phyloP scores from a whole-genome alignment of 2,797 vertebrate genomes.

The Phrynocephalus guinanensis region DNA sequence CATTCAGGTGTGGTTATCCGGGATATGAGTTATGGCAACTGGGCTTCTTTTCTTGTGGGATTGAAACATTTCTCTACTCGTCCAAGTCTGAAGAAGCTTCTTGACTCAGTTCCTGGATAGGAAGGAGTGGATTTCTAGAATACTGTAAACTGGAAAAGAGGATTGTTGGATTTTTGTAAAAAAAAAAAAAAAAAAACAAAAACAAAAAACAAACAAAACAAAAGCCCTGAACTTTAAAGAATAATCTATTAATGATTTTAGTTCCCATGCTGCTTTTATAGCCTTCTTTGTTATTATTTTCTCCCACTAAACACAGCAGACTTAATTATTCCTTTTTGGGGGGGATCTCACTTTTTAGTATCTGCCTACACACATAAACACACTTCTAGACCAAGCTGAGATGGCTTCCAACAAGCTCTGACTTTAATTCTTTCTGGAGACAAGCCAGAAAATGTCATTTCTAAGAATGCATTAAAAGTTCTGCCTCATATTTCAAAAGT shows the following conservation, averaged over 20 bases:
- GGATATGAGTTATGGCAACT: no score
- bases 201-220: no score
- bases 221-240: not conserved
- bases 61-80: no score
- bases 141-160: not conserved
- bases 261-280: not conserved
- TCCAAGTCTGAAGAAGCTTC: no score
- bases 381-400: conserved; percentile 6
- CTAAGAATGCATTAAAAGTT: not conserved
- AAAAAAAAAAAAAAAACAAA: no score
- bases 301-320: not conserved
- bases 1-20: no score
- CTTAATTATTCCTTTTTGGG: not conserved
- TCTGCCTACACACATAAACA: not conserved
- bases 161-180: not conserved
- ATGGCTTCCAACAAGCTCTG: conserved; percentile 7
- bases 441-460: conserved; percentile 23
- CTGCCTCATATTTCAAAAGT: conserved; percentile 8
- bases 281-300: not conserved
- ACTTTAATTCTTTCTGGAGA: conserved; percentile 20
- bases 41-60: no score
- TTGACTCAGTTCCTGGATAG: not conserved
- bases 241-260: not conserved
- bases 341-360: not conserved
- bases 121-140: not conserved